Evolutionary conservation across 2,888 invertebrate species (phyloP), one percentile per base, ranked within the genome.

Genomic region (Spicauda simplicius): DNA sequence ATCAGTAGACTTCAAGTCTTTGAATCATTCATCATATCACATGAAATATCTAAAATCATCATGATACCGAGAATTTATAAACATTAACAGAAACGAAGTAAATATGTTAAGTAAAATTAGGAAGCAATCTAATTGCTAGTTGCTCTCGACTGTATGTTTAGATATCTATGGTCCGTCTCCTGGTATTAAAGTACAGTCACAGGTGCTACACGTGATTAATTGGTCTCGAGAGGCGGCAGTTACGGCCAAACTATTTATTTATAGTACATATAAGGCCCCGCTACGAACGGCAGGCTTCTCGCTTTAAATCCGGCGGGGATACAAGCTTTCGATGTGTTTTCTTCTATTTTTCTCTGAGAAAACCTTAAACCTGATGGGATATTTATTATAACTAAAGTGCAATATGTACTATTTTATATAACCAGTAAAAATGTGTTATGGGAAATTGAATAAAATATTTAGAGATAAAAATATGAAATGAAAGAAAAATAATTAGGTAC

Each of bases 151-250:
- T 59, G 65, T 65, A 54, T 25, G 25, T 4, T 54, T 60, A 56
- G 37, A 74, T 73, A 73, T 72, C 73, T 75, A 80, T 78, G 78
- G 78, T 78, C 74, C 76, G 74, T 74, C 74, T 76, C 77, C 72
- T 70, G 74, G 77, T 75, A 84, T 81, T 82, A 83, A 82, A 83
- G 81, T 81, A 80, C 78, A 81, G 81, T 80, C 84, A 81, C 89
- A 90, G 89, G 89, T 90, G 88, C 85, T 80, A 77, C 74, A 66
- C 68, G 78, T 89, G 89, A 90, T 89, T 88, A 87, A 90, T 90
- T 83, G 86, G 81, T 77, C 80, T 77, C 75, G 75, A 78, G 85
- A 83, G 84, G 76, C 76, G 75, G 74, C 76, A 78, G 77, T 80
- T 79, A 79, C 79, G 76, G 76, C 81, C 78, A 78, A 83, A 81